A percentile compares a stretch with the other conserved stretches of the same genome.
Conservation (phyloP, 2,113 vertebrate genomes). For the Saccopteryx leptura region DNA sequence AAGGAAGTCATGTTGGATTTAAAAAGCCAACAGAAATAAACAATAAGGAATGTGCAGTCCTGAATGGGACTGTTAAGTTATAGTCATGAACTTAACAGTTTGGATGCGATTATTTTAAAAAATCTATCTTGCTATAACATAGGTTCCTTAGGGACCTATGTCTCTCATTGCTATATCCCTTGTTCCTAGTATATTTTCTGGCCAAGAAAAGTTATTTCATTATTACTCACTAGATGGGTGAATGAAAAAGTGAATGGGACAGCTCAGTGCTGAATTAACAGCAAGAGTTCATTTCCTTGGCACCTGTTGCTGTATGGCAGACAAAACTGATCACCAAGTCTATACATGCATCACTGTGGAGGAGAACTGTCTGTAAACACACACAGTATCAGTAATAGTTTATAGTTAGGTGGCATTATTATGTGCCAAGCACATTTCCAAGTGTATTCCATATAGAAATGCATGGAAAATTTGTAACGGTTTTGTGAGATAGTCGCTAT, state of each 20-base stretch:
- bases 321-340: background rate
- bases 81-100: too few relatives aligned
- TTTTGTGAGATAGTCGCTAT: background rate
- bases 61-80: background rate
- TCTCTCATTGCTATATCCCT: background rate
- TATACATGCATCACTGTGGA: too few relatives aligned
- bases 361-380: background rate
- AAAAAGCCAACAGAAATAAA: background rate
- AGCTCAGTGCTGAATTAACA: background rate
- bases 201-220: background rate
- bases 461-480: background rate
- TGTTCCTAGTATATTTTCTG: background rate
- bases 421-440: background rate
- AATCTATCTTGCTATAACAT: background rate
- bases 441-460: background rate
- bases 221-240: background rate
- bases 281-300: background rate
- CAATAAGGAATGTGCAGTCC: background rate
- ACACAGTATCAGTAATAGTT: background rate
- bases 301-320: constrained; percentile 2
- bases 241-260: background rate
- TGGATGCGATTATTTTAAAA: background rate
- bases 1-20: background rate
- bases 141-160: background rate
- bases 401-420: background rate